Percentiles rank a stretch among this genome's conserved stretches.
These are phyloP conservation scores for Arion vulgaris DNA, from an alignment of 1,140 invertebrate genomes.

Conservation along the genomic window DNA sequence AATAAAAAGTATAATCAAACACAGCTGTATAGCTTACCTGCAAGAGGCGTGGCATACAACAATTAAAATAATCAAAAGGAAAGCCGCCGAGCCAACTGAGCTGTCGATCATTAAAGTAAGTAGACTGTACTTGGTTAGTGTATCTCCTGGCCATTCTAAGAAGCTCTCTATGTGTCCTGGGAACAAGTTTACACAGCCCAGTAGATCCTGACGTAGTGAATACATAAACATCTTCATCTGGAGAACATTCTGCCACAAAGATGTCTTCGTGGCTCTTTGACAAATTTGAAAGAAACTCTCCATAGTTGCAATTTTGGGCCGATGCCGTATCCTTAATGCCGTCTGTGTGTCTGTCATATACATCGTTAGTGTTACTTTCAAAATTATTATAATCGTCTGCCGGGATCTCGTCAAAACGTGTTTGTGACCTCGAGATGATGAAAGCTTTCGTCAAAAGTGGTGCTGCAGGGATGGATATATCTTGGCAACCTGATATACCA, in stretches of 20 bases:
- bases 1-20: too few relatives aligned
- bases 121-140: background rate
- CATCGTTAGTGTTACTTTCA: too few relatives aligned
- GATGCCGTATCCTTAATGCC: background rate
- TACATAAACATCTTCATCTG: background rate
- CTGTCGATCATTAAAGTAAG: slow-evolving; percentile 3
- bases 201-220: background rate
- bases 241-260: background rate
- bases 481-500: background rate
- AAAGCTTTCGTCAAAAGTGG: background rate
- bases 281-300: background rate
- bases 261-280: background rate
- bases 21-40: too few relatives aligned
- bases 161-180: background rate
- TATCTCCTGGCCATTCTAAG: background rate
- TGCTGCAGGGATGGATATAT: background rate
- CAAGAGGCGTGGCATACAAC: background rate
- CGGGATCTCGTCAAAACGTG: too few relatives aligned
- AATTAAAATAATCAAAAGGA: background rate
- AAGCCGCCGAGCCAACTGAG: slow-evolving; percentile 9
- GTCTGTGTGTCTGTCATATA: background rate
- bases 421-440: too few relatives aligned
- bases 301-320: too few relatives aligned
- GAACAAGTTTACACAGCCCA: background rate
- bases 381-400: too few relatives aligned